phyloP scores from a whole-genome alignment of 2,113 vertebrate genomes.

The Maccullochella peelii region DNA sequence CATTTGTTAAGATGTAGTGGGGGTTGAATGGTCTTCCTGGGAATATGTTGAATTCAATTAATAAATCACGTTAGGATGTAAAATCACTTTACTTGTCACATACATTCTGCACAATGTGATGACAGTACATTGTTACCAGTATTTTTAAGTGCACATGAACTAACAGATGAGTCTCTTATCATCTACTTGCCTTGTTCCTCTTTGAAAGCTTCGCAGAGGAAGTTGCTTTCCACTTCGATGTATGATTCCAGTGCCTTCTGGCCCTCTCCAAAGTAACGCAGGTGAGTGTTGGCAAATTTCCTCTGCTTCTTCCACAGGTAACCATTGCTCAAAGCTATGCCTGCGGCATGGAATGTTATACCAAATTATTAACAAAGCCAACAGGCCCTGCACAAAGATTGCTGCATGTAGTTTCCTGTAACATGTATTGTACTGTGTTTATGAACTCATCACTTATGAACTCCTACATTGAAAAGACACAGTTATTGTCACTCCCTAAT shows the following conservation, averaged over 20 bases:
- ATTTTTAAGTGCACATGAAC: background rate
- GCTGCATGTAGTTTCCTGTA: background rate
- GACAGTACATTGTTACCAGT: background rate
- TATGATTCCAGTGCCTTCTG: conserved; percentile 81
- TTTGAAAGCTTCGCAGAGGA: conserved; percentile 80
- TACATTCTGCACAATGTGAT: background rate
- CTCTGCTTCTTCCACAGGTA: conserved; percentile 87
- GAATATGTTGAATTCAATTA: background rate
- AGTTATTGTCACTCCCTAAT: background rate
- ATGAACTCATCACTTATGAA: background rate
- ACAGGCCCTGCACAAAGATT: background rate
- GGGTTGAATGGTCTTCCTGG: conserved; percentile 89
- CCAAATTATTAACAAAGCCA: background rate
- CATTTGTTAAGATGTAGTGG: conserved; percentile 84
- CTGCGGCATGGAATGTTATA: conserved; percentile 46
- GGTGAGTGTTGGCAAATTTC: conserved; percentile 82
- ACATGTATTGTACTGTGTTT: background rate
- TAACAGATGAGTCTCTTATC: background rate
- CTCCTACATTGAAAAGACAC: background rate
- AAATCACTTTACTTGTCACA: background rate
- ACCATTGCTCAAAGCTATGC: conserved; percentile 80
- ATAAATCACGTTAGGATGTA: background rate
- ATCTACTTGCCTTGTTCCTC: conserved; percentile 84
- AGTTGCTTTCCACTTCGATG: conserved; percentile 85
- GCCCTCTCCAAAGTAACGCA: conserved; percentile 88